Conservation (phyloP, 2,113 vertebrate genomes). For the Rallus limicola region DNA sequence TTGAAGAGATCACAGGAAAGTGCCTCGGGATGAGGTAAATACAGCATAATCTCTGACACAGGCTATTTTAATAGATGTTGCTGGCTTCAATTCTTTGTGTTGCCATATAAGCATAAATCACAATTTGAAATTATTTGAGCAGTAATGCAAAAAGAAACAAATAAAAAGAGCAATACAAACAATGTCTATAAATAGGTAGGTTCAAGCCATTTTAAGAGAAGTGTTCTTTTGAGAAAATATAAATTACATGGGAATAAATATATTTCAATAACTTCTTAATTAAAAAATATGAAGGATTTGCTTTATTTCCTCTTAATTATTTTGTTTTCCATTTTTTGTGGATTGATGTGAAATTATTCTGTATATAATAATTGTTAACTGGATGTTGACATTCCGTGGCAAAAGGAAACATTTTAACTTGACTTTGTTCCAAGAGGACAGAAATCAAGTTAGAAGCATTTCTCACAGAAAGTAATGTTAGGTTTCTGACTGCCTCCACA, state of each 20-base stretch:
- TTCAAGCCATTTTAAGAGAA: background rate
- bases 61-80: constrained; percentile 1
- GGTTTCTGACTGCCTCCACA: background rate
- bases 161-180: background rate
- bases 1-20: constrained; percentile 8
- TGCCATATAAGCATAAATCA: background rate
- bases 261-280: background rate
- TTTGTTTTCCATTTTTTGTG: background rate
- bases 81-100: background rate
- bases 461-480: background rate
- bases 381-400: background rate
- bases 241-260: background rate
- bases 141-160: background rate
- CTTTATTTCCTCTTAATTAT: background rate
- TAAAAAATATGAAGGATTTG: background rate
- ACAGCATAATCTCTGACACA: background rate
- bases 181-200: background rate
- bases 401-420: background rate
- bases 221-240: background rate
- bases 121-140: background rate
- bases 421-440: background rate
- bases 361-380: background rate
- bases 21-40: constrained; percentile 15
- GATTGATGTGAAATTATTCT: background rate
- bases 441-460: background rate